These are phyloP conservation scores for Pseudomyrmex gracilis DNA, from an alignment of 1,140 invertebrate genomes.

Conservation along the genomic window DNA sequence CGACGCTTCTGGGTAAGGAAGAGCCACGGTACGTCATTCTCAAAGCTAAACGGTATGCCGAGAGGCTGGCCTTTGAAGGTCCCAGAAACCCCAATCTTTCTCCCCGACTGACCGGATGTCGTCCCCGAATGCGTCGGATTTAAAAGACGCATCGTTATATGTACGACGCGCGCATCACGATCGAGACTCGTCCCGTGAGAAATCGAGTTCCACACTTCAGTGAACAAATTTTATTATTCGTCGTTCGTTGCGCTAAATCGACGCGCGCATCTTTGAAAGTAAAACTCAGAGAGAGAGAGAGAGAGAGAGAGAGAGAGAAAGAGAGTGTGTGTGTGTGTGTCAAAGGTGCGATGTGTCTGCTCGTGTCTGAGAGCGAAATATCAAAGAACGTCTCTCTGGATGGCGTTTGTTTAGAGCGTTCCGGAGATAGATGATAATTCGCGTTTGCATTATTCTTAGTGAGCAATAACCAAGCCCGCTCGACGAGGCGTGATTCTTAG, in stretches of 20 bases:
- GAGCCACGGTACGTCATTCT: conserved; percentile 39
- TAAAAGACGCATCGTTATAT: conserved; percentile 30
- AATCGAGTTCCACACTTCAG: not conserved
- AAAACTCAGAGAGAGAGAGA: too few relatives aligned
- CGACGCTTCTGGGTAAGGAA: conserved; percentile 64
- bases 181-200: not conserved
- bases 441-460: not conserved
- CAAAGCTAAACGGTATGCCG: conserved; percentile 46
- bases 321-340: too few relatives aligned
- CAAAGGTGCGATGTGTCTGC: not conserved
- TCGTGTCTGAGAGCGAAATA: not conserved
- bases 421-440: not conserved
- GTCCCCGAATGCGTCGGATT: conserved; percentile 9
- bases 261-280: not conserved
- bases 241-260: not conserved
- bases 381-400: not conserved
- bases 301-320: too few relatives aligned
- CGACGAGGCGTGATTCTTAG: conserved; percentile 30
- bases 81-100: conserved; percentile 9
- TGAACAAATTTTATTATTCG: not conserved
- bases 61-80: conserved; percentile 46
- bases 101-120: not conserved
- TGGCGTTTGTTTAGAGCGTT: not conserved
- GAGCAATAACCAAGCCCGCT: not conserved
- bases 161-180: not conserved